Evolutionary conservation across 1,140 invertebrate species (phyloP), one percentile per base, ranked within the genome.

Genomic region (Nymphalis io): DNA sequence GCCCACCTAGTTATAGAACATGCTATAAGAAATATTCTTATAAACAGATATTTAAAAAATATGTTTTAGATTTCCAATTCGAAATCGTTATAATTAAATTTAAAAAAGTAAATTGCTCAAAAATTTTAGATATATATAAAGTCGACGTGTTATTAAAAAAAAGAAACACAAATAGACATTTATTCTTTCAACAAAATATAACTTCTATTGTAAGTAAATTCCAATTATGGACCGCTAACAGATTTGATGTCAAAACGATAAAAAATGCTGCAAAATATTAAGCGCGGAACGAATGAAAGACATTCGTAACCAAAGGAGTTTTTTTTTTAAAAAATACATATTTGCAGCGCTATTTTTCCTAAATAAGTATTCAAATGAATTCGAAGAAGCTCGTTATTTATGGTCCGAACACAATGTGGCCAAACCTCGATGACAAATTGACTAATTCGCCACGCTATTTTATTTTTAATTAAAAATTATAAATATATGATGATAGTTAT

Each of bases 371-470:
- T 77, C 68, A 70, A 70, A 78, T 72, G 68, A 72, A 61, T 85
- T 85, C 85, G 74, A 61, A 81, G 85, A 87, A 87, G 82, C 75
- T 59, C 63, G 71, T 73, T 68, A 83, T 85, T 87, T 84, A 84
- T 75, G 76, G 51, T 21, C 38, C 51, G 39, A 63, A 71, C 78
- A 85, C 81, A 84, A 84, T 75, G 64, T 64, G 53, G 57, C 66
- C 27, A 64, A 69, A 70, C 64, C 51, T 21, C 71, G 80, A 86
- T 87, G 87, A 89, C 87, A 89, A 87, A 88, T 88, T 86, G 77
- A 77, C 76, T 80, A 84, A 87, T 87, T 86, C 81, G 81, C 68
- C 72, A 81, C 78, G 82, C 70, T 76, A 72, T 76, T 55, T 55
- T 55, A 82, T 85, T 82, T 82, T 85, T 85, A 76, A 57, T 33